Evolutionary conservation across 1,140 invertebrate species (phyloP).

Genomic region (Drosophila truncata): DNA sequence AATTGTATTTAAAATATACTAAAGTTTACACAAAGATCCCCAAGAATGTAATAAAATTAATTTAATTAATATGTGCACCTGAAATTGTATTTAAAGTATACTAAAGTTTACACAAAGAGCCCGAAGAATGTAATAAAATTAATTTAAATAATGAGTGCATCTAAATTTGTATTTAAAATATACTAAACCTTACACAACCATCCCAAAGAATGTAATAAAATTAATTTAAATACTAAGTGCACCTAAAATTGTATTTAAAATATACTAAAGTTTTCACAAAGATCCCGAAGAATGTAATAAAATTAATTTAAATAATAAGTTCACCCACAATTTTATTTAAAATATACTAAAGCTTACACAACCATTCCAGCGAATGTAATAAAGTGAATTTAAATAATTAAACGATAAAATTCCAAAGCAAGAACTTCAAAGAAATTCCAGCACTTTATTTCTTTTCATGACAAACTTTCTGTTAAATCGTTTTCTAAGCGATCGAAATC

Average conservation of each 20-base stretch:
- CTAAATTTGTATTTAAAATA: background rate
- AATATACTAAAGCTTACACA: background rate
- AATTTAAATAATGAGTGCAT: background rate
- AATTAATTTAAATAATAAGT: background rate
- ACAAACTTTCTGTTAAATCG: background rate
- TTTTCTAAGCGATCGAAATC: background rate
- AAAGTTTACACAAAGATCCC: too few species aligned
- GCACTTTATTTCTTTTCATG: background rate
- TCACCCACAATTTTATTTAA: background rate
- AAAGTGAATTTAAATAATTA: too few species aligned
- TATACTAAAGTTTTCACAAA: too few species aligned
- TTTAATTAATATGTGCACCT: background rate
- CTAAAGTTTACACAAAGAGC: too few species aligned
- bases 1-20: background rate
- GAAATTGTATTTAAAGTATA: background rate
- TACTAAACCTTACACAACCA: too few species aligned
- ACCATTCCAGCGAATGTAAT: too few species aligned
- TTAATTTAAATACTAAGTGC: too few species aligned
- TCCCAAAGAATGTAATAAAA: too few species aligned
- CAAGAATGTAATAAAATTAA: too few species aligned
- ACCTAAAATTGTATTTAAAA: background rate
- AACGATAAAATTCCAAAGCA: background rate
- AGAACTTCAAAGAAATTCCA: background rate
- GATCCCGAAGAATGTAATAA: too few species aligned
- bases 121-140: too few species aligned